These are phyloP conservation scores for Otis tarda DNA, from an alignment of 2,113 vertebrate species.

Conservation along the genomic window DNA sequence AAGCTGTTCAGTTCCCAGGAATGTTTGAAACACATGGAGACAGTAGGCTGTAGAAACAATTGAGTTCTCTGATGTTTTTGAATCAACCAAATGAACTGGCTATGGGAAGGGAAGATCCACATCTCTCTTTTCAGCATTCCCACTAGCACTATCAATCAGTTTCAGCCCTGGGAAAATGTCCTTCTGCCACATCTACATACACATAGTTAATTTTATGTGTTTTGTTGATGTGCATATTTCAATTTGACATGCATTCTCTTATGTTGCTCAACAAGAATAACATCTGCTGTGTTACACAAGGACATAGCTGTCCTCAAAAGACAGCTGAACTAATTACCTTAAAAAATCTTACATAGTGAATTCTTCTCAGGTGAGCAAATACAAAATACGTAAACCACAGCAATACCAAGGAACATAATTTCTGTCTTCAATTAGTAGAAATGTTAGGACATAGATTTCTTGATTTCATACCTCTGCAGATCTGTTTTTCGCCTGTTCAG, in stretches of 20 bases:
- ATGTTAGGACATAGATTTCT: neutral
- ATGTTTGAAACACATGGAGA: neutral
- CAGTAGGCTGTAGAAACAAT: neutral
- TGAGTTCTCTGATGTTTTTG: neutral
- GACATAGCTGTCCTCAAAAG: slow-evolving; percentile 29
- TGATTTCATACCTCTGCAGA: slow-evolving; percentile 82
- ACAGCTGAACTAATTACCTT: slow-evolving; percentile 29
- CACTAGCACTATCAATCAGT: neutral
- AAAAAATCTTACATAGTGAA: neutral
- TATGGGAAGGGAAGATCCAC: neutral
- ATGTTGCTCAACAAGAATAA: slow-evolving; percentile 47
- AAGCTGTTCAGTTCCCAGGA: slow-evolving; percentile 19
- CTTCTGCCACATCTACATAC: neutral
- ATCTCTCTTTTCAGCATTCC: neutral
- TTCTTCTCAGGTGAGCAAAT: slow-evolving; percentile 50
- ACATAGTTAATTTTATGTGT: slow-evolving; percentile 27
- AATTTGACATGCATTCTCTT: slow-evolving; percentile 26
- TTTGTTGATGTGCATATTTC: neutral
- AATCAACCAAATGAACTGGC: neutral
- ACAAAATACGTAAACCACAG: neutral
- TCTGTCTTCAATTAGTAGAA: neutral
- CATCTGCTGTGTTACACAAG: slow-evolving; percentile 55
- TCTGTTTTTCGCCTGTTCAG: slow-evolving; percentile 79
- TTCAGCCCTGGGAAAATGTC: slow-evolving; percentile 38
- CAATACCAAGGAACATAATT: neutral